Percentiles rank a stretch among this genome's conserved stretches.
Evolutionary conservation across 2,113 vertebrate genomes (phyloP).

Genomic region (Oreochromis aureus): DNA sequence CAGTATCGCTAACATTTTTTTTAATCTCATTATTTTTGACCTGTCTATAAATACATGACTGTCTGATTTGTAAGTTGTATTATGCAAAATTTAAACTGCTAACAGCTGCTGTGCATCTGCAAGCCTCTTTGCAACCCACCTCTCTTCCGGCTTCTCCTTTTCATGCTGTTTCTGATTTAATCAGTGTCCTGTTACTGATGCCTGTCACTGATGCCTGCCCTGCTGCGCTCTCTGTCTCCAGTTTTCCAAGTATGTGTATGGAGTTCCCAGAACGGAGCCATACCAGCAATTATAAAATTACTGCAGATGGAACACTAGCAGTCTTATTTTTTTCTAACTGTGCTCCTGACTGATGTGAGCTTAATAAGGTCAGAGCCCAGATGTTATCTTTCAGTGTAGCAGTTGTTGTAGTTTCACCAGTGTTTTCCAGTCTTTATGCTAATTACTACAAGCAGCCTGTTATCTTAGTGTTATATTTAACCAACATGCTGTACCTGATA

Average conservation of each 20-base stretch:
- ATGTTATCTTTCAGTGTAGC: not conserved
- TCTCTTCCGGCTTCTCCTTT: not conserved
- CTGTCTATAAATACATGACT: not conserved
- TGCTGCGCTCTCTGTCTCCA: not conserved
- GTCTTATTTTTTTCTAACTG: not conserved
- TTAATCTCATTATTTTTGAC: not conserved
- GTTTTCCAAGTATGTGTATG: not conserved
- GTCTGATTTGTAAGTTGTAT: not conserved
- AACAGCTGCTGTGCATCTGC: not conserved
- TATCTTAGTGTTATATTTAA: not conserved
- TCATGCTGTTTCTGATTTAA: not conserved
- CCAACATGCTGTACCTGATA: not conserved
- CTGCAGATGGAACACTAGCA: not conserved
- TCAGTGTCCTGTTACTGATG: not conserved
- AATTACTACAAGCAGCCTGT: not conserved
- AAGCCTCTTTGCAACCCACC: not conserved
- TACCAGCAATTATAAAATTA: not conserved
- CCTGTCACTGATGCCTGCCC: not conserved
- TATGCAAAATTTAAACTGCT: not conserved
- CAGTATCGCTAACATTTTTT: not conserved
- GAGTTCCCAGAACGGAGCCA: not conserved
- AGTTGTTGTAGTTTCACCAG: not conserved
- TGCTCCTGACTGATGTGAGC: not conserved
- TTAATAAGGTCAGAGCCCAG: not conserved
- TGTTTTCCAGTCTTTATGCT: not conserved